Evolutionary conservation across 2,113 vertebrate genomes (phyloP), one percentile per base, ranked within the genome.

Genomic region (Cyprinus carpio): DNA sequence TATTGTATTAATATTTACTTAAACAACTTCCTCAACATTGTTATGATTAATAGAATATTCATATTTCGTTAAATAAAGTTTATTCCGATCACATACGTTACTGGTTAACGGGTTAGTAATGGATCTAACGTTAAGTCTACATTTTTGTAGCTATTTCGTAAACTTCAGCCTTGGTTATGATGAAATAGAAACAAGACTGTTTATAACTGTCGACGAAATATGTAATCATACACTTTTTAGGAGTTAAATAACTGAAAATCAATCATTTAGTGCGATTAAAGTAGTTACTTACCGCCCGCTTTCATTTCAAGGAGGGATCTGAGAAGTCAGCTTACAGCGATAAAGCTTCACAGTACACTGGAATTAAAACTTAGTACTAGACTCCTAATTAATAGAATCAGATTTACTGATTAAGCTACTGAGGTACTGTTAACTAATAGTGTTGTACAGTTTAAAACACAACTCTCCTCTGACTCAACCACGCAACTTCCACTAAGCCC

Each of bases 201-300:
- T 9, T 34, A 29, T 49, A 1, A 25, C 2, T 49, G 8, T 31
- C 29, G 25, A 77, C 20, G 3, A 77, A 77, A 51, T 54, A 18
- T 56, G 13, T 10, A 23, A 18, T 56, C 4, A 20, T 2, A 25
- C 3, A 31, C 7, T 77, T 77, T 12, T 25, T 4, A 74, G 10
- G 11, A n/a, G 20, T 74, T 5, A 16, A 11, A 46, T 25, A 31
- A 29, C 18, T 11, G 18, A 31, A 69, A 23, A 31, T 0, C 1
- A 0, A 31, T 15, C 27, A 13, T 8, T 13, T 7, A 9, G 16
- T 2, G 25, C 37, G 29, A 25, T 58, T 58, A 29, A 77, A 37
- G 37, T 25, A 62, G 9, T 18, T 51, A 94, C 95, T 95, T 92
- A 95, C 94, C 93, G 83, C 94, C 94, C 72, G 92, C 93, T 94